phyloP scores from a whole-genome alignment of 2,797 vertebrate species.

The Channallabes apus region DNA sequence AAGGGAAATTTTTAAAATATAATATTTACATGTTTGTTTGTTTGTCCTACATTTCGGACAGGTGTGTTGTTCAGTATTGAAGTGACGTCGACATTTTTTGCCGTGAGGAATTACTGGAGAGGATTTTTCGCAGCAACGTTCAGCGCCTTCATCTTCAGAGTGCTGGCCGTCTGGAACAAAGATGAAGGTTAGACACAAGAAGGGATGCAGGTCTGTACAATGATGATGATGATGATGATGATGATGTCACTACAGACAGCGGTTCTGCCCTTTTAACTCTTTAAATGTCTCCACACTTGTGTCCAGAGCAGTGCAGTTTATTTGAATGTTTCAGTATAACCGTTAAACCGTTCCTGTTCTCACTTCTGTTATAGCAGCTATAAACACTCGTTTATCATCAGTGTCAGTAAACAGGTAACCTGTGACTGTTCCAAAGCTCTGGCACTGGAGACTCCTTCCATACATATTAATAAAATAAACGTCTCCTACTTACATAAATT shows the following conservation, averaged over 20 bases:
- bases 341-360: no score
- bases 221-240: not conserved
- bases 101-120: conserved; percentile 98
- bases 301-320: not conserved
- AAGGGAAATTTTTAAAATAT: not conserved
- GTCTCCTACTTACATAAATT: no score
- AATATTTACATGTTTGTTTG: not conserved
- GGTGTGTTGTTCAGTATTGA: conserved; percentile 98
- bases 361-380: not conserved
- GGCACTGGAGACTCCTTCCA: not conserved
- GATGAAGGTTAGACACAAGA: conserved; percentile 84
- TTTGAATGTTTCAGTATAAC: no score
- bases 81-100: conserved; percentile 98
- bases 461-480: not conserved
- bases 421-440: not conserved
- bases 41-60: conserved; percentile 53
- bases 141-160: conserved; percentile 98
- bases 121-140: conserved; percentile 98
- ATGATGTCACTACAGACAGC: not conserved
- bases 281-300: not conserved
- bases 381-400: not conserved
- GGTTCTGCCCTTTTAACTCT: not conserved
- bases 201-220: no score
- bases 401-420: not conserved
- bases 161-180: conserved; percentile 95